A percentile compares a stretch with the other conserved stretches of the same genome.
Conservation (phyloP, 2,797 vertebrate species). For the Sphenodon punctatus region DNA sequence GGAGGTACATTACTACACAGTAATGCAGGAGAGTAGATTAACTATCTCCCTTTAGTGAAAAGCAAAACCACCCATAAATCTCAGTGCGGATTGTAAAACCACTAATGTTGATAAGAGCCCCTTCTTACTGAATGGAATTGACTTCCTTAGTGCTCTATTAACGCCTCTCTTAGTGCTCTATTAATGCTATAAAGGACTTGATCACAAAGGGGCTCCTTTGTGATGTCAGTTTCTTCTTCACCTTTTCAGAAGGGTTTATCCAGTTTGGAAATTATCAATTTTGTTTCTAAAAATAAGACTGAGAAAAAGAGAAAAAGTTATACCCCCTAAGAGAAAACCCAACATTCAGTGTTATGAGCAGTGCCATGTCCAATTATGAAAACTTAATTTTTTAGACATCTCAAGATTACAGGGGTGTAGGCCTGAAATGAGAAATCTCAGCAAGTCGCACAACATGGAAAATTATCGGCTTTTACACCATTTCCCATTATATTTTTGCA, state of each 20-base stretch:
- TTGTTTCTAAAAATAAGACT: neutral
- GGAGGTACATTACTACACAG: accelerated
- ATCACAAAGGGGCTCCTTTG: neutral
- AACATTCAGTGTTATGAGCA: too few species aligned
- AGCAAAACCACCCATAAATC: accelerated
- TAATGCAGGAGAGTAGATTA: neutral
- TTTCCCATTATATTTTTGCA: too few species aligned
- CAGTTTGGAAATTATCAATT: neutral
- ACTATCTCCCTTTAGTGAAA: accelerated
- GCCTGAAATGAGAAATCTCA: too few species aligned
- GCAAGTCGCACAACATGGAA: too few species aligned
- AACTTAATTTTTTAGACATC: too few species aligned
- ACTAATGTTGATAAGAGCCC: neutral
- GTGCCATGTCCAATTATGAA: too few species aligned
- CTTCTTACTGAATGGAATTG: neutral
- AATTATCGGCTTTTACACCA: too few species aligned
- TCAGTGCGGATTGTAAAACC: neutral
- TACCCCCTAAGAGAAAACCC: too few species aligned
- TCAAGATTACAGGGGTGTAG: too few species aligned
- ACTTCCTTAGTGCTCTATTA: neutral
- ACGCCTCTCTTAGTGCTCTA: neutral
- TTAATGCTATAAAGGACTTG: too few species aligned
- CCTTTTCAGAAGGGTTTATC: neutral
- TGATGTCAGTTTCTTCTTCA: neutral
- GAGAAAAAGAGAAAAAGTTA: neutral